Base-by-base conservation (phyloP, 2,888 invertebrate species). In the Scrobipalpa atriplicella region DNA sequence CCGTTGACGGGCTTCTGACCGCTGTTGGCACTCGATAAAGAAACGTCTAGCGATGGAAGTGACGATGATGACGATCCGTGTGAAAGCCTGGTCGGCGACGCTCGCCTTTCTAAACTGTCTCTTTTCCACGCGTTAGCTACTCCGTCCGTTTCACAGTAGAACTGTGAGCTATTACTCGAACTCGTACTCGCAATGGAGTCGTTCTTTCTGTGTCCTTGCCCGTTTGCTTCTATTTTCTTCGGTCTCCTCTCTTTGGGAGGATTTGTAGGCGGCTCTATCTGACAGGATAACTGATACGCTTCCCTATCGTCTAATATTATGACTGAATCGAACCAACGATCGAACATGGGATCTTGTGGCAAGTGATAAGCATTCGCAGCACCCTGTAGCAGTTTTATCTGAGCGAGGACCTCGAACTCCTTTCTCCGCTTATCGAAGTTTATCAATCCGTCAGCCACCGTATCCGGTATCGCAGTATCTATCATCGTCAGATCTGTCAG, bases 401-500 rank as follows among this genome's bases (percentile, higher is more conserved):
- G 98, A 9, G 99, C 99, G 69, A 99, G 94, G 29, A 99, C 98
- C 91, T 99, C 99, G 87, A 99, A 99, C 88, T 99, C 99, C 89
- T 99, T 99, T 70, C 99, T 94, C 67, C 98, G 95, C 87, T 99
- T 99, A 85, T 99, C 99, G 86, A 99, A 99, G 90, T 99, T 99
- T 63, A 99, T 98, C 62, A 99, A 93, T 61, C 97, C 96, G 69
- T 96, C 97, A 58, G 95, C 94, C 92, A 95, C 84, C 7, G 95
- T 95, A 81, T 98, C 98, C 0, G 98, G 97, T 81, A 97, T 97
- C 43, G 99, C 99, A 13, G 99, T 98, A 89, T 99, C 99, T 78
- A 99, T 98, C 98, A 99, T 99, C 0, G 99, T 99, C 72, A 99
- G 94, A 89, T 99, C 99, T 2, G 99, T 99, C 66, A 99, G 93